Conservation (phyloP, 2,888 invertebrate genomes). For the Idaea aversata region DNA sequence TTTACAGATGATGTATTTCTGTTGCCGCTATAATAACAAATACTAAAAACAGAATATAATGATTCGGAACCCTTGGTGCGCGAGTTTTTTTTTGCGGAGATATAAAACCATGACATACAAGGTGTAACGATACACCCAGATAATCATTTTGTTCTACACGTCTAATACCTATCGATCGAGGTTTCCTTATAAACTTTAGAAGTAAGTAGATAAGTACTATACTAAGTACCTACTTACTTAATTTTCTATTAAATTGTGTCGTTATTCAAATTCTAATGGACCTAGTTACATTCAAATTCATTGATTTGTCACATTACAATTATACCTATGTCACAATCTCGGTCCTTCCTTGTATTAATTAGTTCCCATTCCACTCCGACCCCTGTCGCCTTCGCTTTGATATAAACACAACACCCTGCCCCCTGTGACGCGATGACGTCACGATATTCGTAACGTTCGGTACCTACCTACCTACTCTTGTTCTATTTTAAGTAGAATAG, state of each 20-base stretch:
- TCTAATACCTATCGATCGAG: no score
- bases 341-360: background rate
- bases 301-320: slow-evolving; percentile 3
- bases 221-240: no score
- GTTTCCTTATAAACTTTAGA: no score
- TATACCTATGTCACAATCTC: background rate
- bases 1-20: no score
- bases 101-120: slow-evolving; percentile 25
- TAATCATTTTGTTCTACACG: no score
- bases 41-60: no score
- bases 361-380: background rate
- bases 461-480: slow-evolving; percentile 15
- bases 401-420: slow-evolving; percentile 11
- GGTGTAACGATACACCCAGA: background rate
- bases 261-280: background rate
- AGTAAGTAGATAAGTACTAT: no score
- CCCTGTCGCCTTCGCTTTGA: slow-evolving; percentile 3
- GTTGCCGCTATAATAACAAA: no score
- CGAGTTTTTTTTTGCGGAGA: slow-evolving; percentile 26
- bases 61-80: no score
- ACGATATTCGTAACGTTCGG: slow-evolving; percentile 33
- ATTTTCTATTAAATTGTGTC: background rate
- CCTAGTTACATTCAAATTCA: background rate
- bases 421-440: slow-evolving; percentile 47
- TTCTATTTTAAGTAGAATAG: slow-evolving; percentile 11